Conservation (phyloP, 2,797 vertebrate genomes). For the Kryptopterus vitreolus region DNA sequence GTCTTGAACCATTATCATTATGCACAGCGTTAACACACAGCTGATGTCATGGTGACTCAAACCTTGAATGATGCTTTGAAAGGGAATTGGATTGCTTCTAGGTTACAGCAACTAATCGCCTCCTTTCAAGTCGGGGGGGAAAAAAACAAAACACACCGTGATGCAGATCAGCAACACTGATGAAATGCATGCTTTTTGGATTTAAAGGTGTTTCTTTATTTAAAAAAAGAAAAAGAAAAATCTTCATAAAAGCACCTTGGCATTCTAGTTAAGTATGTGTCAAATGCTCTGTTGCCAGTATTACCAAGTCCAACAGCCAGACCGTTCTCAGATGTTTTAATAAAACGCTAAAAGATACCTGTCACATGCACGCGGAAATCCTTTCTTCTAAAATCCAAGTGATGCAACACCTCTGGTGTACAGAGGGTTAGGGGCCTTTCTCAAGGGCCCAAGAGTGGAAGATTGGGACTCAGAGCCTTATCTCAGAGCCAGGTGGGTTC, state of each 20-base stretch:
- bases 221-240: slow-evolving; percentile 48
- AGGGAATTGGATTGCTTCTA: slow-evolving; percentile 50
- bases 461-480: too few relatives aligned
- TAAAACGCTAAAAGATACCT: slow-evolving; percentile 11
- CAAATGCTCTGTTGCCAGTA: slow-evolving; percentile 61
- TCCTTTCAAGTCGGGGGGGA: slow-evolving; percentile 48
- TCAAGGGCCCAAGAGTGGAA: too few relatives aligned
- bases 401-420: too few relatives aligned
- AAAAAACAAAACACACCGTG: slow-evolving; percentile 57
- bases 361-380: too few relatives aligned
- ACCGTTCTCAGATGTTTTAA: slow-evolving; percentile 39
- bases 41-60: slow-evolving; percentile 53
- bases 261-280: slow-evolving; percentile 64
- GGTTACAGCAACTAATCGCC: slow-evolving; percentile 52
- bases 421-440: too few relatives aligned
- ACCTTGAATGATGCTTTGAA: slow-evolving; percentile 56
- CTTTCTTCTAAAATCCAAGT: too few relatives aligned
- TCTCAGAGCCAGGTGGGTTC: too few relatives aligned
- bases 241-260: slow-evolving; percentile 62
- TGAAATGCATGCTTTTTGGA: slow-evolving; percentile 63
- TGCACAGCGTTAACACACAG: slow-evolving; percentile 34
- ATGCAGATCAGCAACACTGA: slow-evolving; percentile 58
- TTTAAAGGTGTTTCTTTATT: slow-evolving; percentile 65
- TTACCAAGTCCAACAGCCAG: slow-evolving; percentile 49
- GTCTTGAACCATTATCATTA: slow-evolving; percentile 37